Percentiles rank a stretch among this genome's conserved stretches.
Conservation (phyloP, 2,797 vertebrate species). For the Coracias cyanogaster region DNA sequence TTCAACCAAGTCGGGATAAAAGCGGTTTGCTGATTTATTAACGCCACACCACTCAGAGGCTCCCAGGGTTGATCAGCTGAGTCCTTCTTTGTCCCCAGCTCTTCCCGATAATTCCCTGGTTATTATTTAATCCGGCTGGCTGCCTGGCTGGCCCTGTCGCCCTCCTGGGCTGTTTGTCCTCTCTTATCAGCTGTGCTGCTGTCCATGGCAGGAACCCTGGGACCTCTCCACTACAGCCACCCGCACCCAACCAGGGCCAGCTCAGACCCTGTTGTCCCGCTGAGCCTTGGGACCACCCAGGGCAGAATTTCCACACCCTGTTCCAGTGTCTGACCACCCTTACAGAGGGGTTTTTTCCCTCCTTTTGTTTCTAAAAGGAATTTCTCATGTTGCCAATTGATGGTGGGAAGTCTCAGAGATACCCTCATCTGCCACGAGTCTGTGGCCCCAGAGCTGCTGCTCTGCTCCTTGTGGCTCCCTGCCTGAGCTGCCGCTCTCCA, state of each 20-base stretch:
- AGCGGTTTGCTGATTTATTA: neutral
- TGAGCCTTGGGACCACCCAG: neutral
- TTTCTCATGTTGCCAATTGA: neutral
- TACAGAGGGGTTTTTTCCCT: neutral
- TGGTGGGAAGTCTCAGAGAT: accelerated
- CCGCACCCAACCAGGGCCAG: neutral
- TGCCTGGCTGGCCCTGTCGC: neutral
- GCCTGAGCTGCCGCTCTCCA: neutral
- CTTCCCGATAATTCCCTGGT: neutral
- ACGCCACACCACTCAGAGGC: no score
- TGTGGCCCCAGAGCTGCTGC: accelerated
- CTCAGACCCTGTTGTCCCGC: neutral
- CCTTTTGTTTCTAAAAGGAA: neutral
- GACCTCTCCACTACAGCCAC: neutral
- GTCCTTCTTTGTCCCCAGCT: neutral
- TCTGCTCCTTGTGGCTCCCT: accelerated
- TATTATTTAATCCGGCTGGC: neutral
- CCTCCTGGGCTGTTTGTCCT: neutral
- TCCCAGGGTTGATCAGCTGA: neutral
- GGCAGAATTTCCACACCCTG: neutral
- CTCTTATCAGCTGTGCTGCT: neutral
- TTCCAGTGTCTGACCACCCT: neutral
- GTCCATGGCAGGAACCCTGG: no score
- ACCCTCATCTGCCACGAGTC: accelerated
- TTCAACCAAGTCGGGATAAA: neutral